Evolutionary conservation across 2,113 vertebrate species (phyloP), one percentile per base, ranked within the genome.

Genomic region (Oncorhynchus masou): DNA sequence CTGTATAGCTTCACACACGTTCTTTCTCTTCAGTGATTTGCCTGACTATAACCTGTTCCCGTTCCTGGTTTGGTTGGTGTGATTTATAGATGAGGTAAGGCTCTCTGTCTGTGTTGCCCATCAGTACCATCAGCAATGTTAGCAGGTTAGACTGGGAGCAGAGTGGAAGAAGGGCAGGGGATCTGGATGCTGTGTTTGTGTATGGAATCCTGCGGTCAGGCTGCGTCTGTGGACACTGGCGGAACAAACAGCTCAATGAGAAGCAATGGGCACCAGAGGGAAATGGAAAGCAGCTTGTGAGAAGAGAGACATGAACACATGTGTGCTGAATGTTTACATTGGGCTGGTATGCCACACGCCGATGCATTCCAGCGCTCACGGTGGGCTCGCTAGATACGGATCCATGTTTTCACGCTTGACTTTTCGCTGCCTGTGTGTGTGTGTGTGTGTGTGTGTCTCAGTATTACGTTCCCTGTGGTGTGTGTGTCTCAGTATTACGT

Each of bases 281-380:
- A 85, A 90, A 90, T 89, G 84, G 88, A 84, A 89, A 87, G 87
- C 88, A 90, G 89, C 85, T 84, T 87, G 80, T 75, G 79, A 71
- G 74, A 76, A 82, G 85, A 73, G 76, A 88, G 76, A 71, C 85
- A 78, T 83, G 82, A 81, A 84, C 81, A 80, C 90, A 90, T 85
- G 88, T 91, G 89, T n/a, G 65, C 79, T 19, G 71, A 79, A 81
- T 92, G 91, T 92, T 92, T 92, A 92, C 85, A 87, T 84, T 91
- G 88, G 87, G 85, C 82, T 66, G 45, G 79, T 85, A 89, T 70
- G 74, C 82, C 84, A 87, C 87, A 87, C 71, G 79, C 73, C 69
- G 84, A 87, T 84, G 80, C 87, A 89, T 91, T 92, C 91, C 89
- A 86, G 79, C 88, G 24, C 81, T 90, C 91, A 92, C 73, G 89